phyloP scores from a whole-genome alignment of 2,888 invertebrate genomes.

The Yponomeuta cagnagella region DNA sequence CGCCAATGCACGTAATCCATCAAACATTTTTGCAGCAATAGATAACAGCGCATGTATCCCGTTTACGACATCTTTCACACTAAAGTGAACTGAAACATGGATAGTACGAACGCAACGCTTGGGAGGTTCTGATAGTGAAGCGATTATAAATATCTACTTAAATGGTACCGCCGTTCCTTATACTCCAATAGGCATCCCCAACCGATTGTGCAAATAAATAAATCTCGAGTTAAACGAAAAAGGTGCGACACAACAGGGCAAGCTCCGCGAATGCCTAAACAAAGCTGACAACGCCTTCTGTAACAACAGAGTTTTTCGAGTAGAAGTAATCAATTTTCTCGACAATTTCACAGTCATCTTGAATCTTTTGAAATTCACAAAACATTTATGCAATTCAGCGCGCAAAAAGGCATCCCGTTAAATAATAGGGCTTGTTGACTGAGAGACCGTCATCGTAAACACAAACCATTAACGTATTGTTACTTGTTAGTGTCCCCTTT shows the following conservation, averaged over 20 bases:
- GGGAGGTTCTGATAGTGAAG: neutral
- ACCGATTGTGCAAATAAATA: conserved; percentile 1
- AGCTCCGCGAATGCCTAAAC: conserved; percentile 25
- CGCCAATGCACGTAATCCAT: conserved; percentile 52
- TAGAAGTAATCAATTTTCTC: conserved; percentile 72
- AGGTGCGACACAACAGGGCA: conserved; percentile 5
- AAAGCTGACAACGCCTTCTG: conserved; percentile 35
- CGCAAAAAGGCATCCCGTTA: conserved; percentile 53
- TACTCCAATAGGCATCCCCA: conserved; percentile 1
- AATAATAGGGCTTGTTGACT: conserved; percentile 65
- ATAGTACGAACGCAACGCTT: neutral
- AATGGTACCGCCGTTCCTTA: neutral
- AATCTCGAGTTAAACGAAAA: conserved; percentile 6
- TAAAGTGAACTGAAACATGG: too few species aligned
- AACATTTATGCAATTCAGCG: conserved; percentile 73
- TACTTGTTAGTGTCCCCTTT: conserved; percentile 61
- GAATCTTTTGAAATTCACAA: conserved; percentile 69
- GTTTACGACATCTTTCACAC: neutral
- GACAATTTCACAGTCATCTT: conserved; percentile 72
- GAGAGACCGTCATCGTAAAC: conserved; percentile 67
- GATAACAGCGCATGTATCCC: neutral
- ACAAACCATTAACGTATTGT: conserved; percentile 72
- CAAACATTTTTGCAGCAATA: conserved; percentile 37
- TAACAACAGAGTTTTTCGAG: conserved; percentile 53
- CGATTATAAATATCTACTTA: neutral